A percentile compares a stretch with the other conserved stretches of the same genome.
These are phyloP conservation scores for Nematostella vectensis DNA, from an alignment of 92 coral and sea anemone genomes.

Conservation along the genomic window DNA sequence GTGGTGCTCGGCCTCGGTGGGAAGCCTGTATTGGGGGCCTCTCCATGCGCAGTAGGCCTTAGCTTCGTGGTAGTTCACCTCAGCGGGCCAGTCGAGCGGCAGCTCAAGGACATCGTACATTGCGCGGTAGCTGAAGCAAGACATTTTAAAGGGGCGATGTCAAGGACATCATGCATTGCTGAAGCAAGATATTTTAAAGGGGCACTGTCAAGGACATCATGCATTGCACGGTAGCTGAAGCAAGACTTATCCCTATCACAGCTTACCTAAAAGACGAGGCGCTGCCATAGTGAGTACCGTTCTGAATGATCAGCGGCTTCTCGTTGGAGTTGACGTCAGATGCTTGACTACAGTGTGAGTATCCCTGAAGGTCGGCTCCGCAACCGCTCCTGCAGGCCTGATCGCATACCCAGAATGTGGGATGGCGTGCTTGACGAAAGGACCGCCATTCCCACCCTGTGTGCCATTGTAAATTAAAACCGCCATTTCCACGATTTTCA, in stretches of 20 bases:
- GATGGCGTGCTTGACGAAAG: slow-evolving; percentile 44
- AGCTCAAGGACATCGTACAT: slow-evolving; percentile 46
- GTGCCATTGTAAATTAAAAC: no score
- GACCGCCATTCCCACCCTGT: slow-evolving; percentile 54
- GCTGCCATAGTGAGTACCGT: no score
- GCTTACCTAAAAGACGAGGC: no score
- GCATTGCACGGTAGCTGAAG: slow-evolving; percentile 44
- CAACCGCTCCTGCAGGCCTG: slow-evolving; percentile 50
- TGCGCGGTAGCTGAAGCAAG: slow-evolving; percentile 35
- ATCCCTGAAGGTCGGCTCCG: slow-evolving; percentile 36
- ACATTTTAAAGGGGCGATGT: no score
- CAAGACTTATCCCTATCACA: no score
- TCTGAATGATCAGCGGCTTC: background rate
- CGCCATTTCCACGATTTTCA: no score
- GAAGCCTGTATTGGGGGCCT: slow-evolving; percentile 45
- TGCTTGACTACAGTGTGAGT: slow-evolving; percentile 55
- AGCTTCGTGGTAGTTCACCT: slow-evolving; percentile 50
- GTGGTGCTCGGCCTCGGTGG: slow-evolving; percentile 65
- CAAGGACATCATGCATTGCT: slow-evolving; percentile 47
- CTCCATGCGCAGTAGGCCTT: slow-evolving; percentile 66
- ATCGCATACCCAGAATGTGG: slow-evolving; percentile 56
- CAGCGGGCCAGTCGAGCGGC: slow-evolving; percentile 66
- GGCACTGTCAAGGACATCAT: slow-evolving; percentile 46
- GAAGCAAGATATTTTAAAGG: no score
- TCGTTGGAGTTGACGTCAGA: slow-evolving; percentile 30